Evolutionary conservation across 1,140 invertebrate genomes (phyloP).

Genomic region (Drosophila orosa): DNA sequence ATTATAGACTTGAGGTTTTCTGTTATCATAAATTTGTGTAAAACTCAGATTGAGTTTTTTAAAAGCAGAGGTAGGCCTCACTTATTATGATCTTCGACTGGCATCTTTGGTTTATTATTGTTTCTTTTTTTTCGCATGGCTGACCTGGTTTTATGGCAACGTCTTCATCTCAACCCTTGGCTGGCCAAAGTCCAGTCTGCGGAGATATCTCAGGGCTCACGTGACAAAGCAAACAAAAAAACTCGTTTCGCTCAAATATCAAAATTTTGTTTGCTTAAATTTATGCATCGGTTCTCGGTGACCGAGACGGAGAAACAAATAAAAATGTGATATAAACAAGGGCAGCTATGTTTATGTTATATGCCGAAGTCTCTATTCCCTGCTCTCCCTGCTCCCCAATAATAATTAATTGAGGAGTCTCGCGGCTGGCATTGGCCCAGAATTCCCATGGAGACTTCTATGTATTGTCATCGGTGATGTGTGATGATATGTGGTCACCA

Average conservation of each 20-base stretch:
- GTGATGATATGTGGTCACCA: conserved; percentile 17
- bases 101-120: neutral
- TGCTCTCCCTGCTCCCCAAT: conserved; percentile 17
- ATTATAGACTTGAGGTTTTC: neutral
- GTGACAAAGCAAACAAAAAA: conserved; percentile 21
- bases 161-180: conserved; percentile 5
- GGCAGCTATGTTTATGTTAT: conserved; percentile 3
- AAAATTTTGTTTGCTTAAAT: conserved; percentile 16
- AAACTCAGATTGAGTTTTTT: neutral
- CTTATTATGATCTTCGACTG: neutral
- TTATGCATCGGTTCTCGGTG: conserved; percentile 18
- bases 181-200: conserved; percentile 17
- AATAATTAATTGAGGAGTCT: conserved; percentile 19
- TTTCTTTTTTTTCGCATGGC: conserved; percentile 1
- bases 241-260: conserved; percentile 18
- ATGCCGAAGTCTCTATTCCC: neutral
- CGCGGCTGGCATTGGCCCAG: conserved; percentile 18
- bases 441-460: conserved; percentile 6
- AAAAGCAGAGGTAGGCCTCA: neutral
- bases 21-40: neutral
- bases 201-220: conserved; percentile 7
- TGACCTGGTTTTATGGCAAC: conserved; percentile 15
- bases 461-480: neutral
- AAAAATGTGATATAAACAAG: conserved; percentile 7
- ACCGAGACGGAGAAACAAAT: neutral